Base-by-base conservation (phyloP, 1,140 invertebrate species). In the Papilio xuthus region DNA sequence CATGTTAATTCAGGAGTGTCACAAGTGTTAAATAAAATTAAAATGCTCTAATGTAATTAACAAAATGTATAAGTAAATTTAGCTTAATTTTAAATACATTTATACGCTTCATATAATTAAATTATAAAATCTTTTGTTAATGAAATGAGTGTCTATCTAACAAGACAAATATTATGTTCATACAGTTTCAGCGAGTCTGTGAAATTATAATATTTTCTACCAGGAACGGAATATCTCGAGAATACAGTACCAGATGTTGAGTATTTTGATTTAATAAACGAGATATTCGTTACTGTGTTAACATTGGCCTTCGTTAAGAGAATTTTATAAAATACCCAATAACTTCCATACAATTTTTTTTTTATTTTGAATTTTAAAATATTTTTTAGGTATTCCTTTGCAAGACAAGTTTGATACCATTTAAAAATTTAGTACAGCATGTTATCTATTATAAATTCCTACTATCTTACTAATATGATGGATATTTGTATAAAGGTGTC, bases 141-240 rank as follows among this genome's bases (percentile, higher is more conserved):
- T 72, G 4, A 71, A 71, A 71, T 42, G 70, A 44, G 47, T 70
- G 13, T 44, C 70, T 69, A 7, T 32, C 13, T 44, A 23, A 44
- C 70, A 72, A 72, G 70, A 72, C 10, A 44, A 72, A 47, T 72
- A 44, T 72, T 23, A 72, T 72, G 4, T 72, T 8, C 70, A 72
- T 72, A 72, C 42, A 72, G 42, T 71, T 71, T 47, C 70, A 72
- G 41, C 18, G 18, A 41, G 15, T 44, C 70, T 72, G n/a, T n/a
- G 42, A 72, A 72, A 72, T 72, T 10, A 47, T 71, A 71, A 71
- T 20, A 47, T 47, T 23, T 13, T 47, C 70, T 72, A 41, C 9
- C 2, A 72, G 23, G 42, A 15, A 72, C 10, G 41, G 9, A 23
- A 72, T 47, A 41, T 42, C 18, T 42, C 18, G 53, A 10, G 50